phyloP scores from a whole-genome alignment of 2,113 vertebrate genomes.

The Indicator indicator region DNA sequence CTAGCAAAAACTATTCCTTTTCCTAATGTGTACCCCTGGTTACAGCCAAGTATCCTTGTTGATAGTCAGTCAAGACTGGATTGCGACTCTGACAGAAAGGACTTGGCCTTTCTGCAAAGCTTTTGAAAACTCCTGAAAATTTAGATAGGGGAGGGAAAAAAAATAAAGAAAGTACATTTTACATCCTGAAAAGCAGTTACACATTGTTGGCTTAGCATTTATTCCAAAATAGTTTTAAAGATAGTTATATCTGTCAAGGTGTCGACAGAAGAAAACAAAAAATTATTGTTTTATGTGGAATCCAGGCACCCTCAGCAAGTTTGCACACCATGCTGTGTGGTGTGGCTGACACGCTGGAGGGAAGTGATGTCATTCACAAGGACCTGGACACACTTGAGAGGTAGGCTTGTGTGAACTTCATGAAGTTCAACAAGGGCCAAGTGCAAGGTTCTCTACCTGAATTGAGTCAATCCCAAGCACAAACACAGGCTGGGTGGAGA shows the following conservation, averaged over 20 bases:
- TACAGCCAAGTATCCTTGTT: no score
- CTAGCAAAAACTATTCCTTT: neutral
- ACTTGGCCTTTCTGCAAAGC: neutral
- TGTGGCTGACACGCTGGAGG: no score
- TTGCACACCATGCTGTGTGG: no score
- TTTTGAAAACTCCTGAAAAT: neutral
- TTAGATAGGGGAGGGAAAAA: neutral
- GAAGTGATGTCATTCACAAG: no score
- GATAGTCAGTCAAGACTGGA: neutral
- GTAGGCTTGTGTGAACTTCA: no score
- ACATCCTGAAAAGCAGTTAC: neutral
- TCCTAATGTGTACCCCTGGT: neutral
- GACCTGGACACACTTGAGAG: no score
- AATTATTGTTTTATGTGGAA: neutral
- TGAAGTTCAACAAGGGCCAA: no score
- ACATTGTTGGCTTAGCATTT: neutral
- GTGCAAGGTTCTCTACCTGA: no score
- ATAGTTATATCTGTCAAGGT: neutral
- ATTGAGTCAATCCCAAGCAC: no score
- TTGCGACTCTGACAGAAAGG: neutral
- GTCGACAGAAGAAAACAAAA: neutral
- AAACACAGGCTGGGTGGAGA: no score
- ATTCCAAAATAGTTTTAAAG: neutral
- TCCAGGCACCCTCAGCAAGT: no score
- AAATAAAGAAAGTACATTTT: neutral